phyloP scores from a whole-genome alignment of 2,113 vertebrate species.

The Macaca nemestrina region DNA sequence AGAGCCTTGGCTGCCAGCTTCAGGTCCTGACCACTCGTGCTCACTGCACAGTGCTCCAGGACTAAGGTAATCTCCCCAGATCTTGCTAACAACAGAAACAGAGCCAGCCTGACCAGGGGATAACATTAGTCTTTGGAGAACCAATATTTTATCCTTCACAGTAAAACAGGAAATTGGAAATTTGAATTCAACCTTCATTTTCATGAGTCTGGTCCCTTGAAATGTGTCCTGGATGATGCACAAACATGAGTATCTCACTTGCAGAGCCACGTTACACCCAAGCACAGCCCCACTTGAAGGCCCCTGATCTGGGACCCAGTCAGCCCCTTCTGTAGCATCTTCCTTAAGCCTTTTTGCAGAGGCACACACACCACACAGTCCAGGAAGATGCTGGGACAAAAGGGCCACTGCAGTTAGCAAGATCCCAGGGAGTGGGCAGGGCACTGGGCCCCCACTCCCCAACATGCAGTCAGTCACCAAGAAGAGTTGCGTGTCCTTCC shows the following conservation, averaged over 20 bases:
- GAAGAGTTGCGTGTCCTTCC: neutral
- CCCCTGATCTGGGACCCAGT: neutral
- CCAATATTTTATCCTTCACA: neutral
- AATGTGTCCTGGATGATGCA: neutral
- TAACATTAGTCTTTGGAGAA: neutral
- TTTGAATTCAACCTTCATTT: neutral
- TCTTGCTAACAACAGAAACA: neutral
- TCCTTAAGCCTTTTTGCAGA: neutral
- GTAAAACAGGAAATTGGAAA: neutral
- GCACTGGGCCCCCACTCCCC: neutral
- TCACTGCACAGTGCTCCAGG: neutral
- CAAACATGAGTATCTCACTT: neutral
- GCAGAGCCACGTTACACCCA: neutral
- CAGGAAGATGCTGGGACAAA: neutral
- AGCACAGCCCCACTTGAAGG: too few relatives aligned
- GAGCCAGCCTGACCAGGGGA: neutral
- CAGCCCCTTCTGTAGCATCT: neutral
- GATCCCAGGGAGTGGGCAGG: neutral
- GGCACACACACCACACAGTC: accelerated
- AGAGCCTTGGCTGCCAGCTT: neutral
- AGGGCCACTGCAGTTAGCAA: neutral
- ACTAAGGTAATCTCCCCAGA: neutral
- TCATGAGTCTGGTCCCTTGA: neutral
- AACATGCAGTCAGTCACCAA: too few relatives aligned
- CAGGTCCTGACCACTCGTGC: neutral